These are phyloP conservation scores for Mesitornis unicolor DNA, from an alignment of 2,113 vertebrate genomes.

Conservation along the genomic window DNA sequence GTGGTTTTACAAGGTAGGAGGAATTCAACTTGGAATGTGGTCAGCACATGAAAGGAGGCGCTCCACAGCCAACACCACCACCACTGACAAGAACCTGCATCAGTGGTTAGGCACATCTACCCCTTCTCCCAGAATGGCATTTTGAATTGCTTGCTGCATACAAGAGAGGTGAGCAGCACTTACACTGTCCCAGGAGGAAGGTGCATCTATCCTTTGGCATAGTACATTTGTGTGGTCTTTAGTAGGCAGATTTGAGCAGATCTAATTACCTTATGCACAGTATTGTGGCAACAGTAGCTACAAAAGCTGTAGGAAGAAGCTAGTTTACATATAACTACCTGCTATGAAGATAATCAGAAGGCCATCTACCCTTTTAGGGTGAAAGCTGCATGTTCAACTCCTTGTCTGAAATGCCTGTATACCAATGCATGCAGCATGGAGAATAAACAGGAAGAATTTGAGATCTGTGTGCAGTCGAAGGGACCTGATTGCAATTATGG, in stretches of 20 bases:
- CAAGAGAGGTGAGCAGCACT: background rate
- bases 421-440: too few relatives aligned
- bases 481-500: too few relatives aligned
- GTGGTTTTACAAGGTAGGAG: background rate
- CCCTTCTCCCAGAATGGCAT: accelerated
- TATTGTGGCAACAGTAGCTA: background rate
- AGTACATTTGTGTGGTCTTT: background rate
- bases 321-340: too few relatives aligned
- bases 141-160: background rate
- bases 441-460: too few relatives aligned
- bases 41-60: background rate
- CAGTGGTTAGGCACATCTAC: too few relatives aligned
- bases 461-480: too few relatives aligned
- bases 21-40: background rate
- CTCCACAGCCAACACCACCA: background rate
- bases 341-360: too few relatives aligned
- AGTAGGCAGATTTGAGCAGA: background rate
- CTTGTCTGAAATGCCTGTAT: too few relatives aligned
- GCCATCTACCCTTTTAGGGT: too few relatives aligned
- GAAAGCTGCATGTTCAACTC: too few relatives aligned
- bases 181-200: accelerated
- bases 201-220: background rate
- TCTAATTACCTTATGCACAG: background rate
- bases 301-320: background rate
- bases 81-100: background rate